These are phyloP conservation scores for Alligator mississippiensis DNA, from an alignment of 2,113 vertebrate species.

Conservation along the genomic window DNA sequence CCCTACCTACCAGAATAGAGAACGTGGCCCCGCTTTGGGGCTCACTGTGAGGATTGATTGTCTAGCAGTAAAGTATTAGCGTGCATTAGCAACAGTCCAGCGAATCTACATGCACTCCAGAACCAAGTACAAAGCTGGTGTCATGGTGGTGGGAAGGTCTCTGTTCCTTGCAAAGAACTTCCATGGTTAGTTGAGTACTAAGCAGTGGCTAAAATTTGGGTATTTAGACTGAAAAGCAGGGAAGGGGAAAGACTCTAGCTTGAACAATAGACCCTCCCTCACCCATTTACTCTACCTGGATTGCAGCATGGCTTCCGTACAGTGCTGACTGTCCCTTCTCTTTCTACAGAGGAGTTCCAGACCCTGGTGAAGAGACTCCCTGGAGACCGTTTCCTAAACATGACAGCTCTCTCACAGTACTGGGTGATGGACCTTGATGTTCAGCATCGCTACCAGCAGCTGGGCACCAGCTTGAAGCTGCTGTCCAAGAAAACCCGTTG, in stretches of 20 bases:
- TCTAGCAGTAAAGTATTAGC: neutral
- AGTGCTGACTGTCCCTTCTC: rapidly evolving
- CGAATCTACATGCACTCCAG: neutral
- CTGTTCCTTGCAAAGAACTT: too few species aligned
- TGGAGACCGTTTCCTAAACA: slow-evolving; percentile 89
- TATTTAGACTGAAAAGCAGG: neutral
- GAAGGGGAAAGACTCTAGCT: neutral
- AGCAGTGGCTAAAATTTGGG: neutral
- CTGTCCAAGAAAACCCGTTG: slow-evolving; percentile 89
- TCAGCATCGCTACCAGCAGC: slow-evolving; percentile 90
- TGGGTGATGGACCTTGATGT: slow-evolving; percentile 88
- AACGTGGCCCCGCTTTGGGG: neutral
- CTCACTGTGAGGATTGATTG: neutral
- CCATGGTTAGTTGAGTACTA: neutral
- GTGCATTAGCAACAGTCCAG: neutral
- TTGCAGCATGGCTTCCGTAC: rapidly evolving
- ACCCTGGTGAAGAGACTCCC: slow-evolving; percentile 90
- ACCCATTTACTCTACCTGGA: neutral
- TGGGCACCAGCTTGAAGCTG: slow-evolving; percentile 86
- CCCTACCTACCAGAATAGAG: neutral
- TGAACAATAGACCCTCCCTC: neutral
- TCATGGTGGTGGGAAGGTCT: neutral
- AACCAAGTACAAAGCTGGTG: neutral
- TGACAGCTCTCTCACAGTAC: slow-evolving; percentile 89
- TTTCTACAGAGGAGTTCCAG: slow-evolving; percentile 91